A percentile compares a stretch with the other conserved stretches of the same genome.
These are phyloP conservation scores for Napeogenes sylphis DNA, from an alignment of 2,888 invertebrate genomes.

Conservation along the genomic window DNA sequence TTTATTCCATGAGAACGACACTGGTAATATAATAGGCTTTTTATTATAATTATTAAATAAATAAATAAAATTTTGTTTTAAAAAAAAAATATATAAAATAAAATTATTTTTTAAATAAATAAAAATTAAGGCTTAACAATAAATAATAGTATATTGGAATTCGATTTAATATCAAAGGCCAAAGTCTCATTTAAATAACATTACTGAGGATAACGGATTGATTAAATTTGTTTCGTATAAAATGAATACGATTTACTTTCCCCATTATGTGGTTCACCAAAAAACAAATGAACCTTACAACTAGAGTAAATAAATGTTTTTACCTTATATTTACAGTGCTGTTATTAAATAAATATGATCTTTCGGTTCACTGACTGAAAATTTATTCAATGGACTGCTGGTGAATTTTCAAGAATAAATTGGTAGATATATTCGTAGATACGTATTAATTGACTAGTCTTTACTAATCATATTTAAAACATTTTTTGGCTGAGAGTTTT, in stretches of 20 bases:
- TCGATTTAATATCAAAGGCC: not conserved
- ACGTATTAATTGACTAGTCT: not conserved
- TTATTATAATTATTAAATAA: no score
- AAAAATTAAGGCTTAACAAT: no score
- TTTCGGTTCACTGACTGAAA: not conserved
- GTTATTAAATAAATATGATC: slow-evolving; percentile 2
- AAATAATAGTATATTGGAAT: no score
- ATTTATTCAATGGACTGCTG: slow-evolving; percentile 1
- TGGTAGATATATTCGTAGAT: not conserved
- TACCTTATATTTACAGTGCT: not conserved
- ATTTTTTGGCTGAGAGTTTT: no score
- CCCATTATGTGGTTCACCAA: slow-evolving; percentile 3
- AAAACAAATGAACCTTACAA: slow-evolving; percentile 4
- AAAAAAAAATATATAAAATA: no score
- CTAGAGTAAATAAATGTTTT: slow-evolving; percentile 2
- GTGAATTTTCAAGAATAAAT: not conserved
- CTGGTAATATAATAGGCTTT: no score
- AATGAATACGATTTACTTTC: slow-evolving; percentile 1
- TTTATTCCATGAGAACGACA: no score
- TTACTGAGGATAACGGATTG: slow-evolving; percentile 1
- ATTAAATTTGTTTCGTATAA: slow-evolving; percentile 2
- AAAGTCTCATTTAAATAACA: not conserved
- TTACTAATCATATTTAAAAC: no score
- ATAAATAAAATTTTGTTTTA: no score
- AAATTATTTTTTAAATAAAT: no score